Evolutionary conservation across 2,888 invertebrate genomes (phyloP), one percentile per base, ranked within the genome.

Genomic region (Craniophora ligustri): DNA sequence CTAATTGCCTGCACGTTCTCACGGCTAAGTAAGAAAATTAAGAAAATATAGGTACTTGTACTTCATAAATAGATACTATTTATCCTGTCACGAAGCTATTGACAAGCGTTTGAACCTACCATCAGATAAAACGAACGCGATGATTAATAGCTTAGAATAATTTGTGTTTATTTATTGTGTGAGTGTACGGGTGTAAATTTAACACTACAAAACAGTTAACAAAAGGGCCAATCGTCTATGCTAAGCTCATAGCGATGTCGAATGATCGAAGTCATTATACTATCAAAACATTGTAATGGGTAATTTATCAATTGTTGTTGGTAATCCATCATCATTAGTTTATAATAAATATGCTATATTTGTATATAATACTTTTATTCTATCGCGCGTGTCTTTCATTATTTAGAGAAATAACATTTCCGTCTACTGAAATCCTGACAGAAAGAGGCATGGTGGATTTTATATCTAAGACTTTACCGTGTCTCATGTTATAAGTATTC

Each of bases 71-170:
- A 40, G 8, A 10, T 46, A 34, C 39, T 19, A 38, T 55, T 53
- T 50, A 47, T 64, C 40, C 34, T 32, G 45, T 55, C 50, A 63
- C 42, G 19, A 31, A 6, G 15, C 13, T 39, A 55, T 58, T 64
- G 55, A 55, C 46, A 72, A 36, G 54, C 31, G 35, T 44, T 49
- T 53, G 41, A 11, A 30, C 16, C 7, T 30, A 36, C 44, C 11
- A 67, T 61, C 68, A 45, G 48, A 63, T 68, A 55, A 11, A 56
- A 50, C 18, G 18, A 48, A 35, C 19, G 26, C 15, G 28, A 57
- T 65, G 59, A 66, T 70, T 66, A 48, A 66, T 70, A 23, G 45
- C 21, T 30, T 11, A 23, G 32, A 56, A 45, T 67, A 67, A 62
- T 67, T 50, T 28, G 3, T 61, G 40, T 62, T 28, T 19, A 28